phyloP scores from a whole-genome alignment of 2,888 invertebrate genomes.

The Urechis unicinctus region DNA sequence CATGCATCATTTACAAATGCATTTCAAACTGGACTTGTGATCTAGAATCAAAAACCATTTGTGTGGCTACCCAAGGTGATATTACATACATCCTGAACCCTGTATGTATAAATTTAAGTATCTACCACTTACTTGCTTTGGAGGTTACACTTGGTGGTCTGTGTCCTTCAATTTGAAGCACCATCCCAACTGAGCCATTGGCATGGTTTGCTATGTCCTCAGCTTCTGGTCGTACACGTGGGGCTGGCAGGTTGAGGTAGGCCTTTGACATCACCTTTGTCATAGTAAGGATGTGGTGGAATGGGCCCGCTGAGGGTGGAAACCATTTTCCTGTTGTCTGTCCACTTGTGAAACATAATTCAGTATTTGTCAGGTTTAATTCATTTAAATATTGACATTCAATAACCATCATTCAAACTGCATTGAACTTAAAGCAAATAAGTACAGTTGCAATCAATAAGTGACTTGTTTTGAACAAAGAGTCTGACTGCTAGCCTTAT shows the following conservation, averaged over 20 bases:
- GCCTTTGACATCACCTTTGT: slow-evolving; percentile 5
- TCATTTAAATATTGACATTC: too few species aligned
- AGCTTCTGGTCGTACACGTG: slow-evolving; percentile 19
- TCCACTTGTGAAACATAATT: not conserved
- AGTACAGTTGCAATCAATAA: too few species aligned
- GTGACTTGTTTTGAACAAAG: too few species aligned
- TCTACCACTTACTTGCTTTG: slow-evolving; percentile 9
- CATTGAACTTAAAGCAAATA: too few species aligned
- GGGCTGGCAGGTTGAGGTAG: slow-evolving; percentile 7
- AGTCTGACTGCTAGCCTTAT: too few species aligned
- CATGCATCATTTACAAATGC: not conserved
- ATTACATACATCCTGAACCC: too few species aligned
- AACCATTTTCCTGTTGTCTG: not conserved
- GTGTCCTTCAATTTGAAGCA: slow-evolving; percentile 15
- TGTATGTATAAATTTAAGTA: not conserved
- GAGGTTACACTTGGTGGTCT: slow-evolving; percentile 6
- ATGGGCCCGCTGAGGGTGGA: slow-evolving; percentile 12
- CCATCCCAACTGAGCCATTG: slow-evolving; percentile 10
- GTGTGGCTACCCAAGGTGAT: too few species aligned
- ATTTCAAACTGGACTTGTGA: not conserved
- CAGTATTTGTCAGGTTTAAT: not conserved
- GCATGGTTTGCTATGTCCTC: slow-evolving; percentile 9
- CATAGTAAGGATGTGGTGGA: slow-evolving; percentile 16
- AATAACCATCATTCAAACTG: too few species aligned
- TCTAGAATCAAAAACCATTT: too few species aligned